phyloP scores from a whole-genome alignment of 2,888 invertebrate genomes.

The Ophion ellenae region DNA sequence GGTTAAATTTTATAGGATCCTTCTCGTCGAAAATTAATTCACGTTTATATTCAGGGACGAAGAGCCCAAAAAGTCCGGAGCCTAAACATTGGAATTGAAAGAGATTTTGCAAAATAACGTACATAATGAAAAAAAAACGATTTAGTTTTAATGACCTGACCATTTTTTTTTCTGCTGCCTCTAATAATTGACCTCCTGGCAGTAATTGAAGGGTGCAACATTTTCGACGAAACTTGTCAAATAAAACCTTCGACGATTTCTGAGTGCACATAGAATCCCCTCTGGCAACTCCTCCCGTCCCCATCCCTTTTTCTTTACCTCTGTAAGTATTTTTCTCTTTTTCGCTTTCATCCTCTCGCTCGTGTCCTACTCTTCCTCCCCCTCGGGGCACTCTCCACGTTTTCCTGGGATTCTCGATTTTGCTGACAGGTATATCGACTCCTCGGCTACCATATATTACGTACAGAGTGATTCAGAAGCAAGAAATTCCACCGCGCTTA shows the following conservation, averaged over 20 bases:
- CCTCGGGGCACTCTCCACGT: slow-evolving; percentile 45
- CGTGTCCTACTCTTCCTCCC: slow-evolving; percentile 63
- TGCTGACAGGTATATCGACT: slow-evolving; percentile 58
- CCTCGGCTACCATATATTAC: slow-evolving; percentile 16
- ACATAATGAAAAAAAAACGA: no score
- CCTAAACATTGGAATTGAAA: no score
- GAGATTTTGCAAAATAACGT: no score
- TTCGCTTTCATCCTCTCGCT: slow-evolving; percentile 42
- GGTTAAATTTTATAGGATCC: no score
- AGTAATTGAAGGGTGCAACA: no score
- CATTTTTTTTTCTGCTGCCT: no score
- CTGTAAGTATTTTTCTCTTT: slow-evolving; percentile 25
- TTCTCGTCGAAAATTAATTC: no score
- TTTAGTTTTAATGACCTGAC: no score
- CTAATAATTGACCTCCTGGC: no score
- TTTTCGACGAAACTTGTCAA: no score
- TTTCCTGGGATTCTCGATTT: slow-evolving; percentile 48
- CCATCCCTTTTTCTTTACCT: slow-evolving; percentile 16
- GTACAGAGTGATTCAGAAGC: slow-evolving; percentile 56
- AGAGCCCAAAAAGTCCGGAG: no score
- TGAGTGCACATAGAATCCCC: neutral
- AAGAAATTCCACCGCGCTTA: slow-evolving; percentile 24
- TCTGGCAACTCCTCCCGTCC: neutral
- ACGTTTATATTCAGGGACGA: no score
- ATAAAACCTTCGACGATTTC: neutral